Conservation (phyloP, 2,888 invertebrate species). For the Ochropleura leucogaster region DNA sequence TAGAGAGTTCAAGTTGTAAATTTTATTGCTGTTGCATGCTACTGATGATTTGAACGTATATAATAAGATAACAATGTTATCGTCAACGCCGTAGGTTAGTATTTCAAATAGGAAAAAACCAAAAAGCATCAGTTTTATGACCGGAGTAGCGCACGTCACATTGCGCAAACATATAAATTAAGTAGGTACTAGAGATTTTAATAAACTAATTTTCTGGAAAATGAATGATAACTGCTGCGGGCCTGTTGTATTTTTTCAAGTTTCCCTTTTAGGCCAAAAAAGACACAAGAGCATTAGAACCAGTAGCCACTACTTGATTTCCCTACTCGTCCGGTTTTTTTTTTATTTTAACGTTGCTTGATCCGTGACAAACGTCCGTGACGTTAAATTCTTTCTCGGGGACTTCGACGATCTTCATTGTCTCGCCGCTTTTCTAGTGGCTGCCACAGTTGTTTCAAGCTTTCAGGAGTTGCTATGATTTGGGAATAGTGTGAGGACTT, state of each 20-base stretch:
- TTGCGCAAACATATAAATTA: not conserved
- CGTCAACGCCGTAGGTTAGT: not conserved
- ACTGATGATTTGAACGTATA: conserved; percentile 18
- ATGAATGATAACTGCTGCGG: not conserved
- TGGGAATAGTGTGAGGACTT: no score
- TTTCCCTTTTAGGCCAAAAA: not conserved
- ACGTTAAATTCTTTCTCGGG: no score
- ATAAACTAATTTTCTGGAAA: not conserved
- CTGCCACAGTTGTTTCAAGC: no score
- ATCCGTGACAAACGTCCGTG: no score
- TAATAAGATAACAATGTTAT: conserved; percentile 27
- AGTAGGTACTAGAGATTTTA: not conserved
- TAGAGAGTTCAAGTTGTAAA: conserved; percentile 51
- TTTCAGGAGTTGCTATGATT: no score
- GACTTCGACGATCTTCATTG: no score
- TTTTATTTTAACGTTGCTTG: no score
- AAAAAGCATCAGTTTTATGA: not conserved
- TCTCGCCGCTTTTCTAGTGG: no score
- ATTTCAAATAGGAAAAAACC: no score
- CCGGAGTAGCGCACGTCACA: not conserved
- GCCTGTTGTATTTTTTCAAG: not conserved
- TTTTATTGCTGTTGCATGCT: conserved; percentile 41
- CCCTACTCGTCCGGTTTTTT: no score
- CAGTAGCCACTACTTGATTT: no score
- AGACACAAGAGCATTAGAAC: not conserved